Base-by-base conservation (phyloP, 2,113 vertebrate genomes). In the Oncorhynchus nerka region DNA sequence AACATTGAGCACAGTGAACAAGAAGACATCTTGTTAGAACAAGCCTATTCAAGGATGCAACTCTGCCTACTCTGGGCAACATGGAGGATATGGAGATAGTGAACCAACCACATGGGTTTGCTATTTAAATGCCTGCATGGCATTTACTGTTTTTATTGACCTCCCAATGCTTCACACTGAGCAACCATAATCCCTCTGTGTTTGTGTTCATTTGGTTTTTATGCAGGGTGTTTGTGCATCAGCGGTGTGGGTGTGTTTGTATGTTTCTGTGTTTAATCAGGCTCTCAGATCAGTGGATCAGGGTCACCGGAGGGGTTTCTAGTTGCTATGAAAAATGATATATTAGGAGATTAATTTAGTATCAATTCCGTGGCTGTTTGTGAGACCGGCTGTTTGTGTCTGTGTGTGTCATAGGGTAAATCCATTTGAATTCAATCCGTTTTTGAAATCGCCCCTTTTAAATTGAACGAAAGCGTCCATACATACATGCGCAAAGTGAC, bases 241-340 rank as follows among this genome's bases (percentile, higher is more conserved):
- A 2, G 6, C 19, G 2, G 57, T 19, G 57, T 2, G 5, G 3
- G 57, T n/a, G 57, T 61, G 57, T n/a, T 1, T 22, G 16, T 7
- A 22, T 61, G 59, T 61, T 20, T 61, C 5, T 61, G 59, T 70
- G 22, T 62, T 57, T 28, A 75, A 48, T 76, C 20, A 67, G 22
- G 24, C 65, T 67, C 26, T 49, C 6, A 48, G 7, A 45, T 20
- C 12, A 45, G 75, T 71, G 61, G 72, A 75, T 75, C 75, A 75
- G 68, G 75, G 68, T 75, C 71, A 75, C 80, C 61, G 80, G 65
- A 71, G 75, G 80, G 61, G 55, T 72, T n/a, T 32, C 70, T 39
- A 24, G 74, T 73, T 80, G 69, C 70, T 5, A 62, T 76, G 79
- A 73, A 61, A 71, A 75, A 74, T 28, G 71, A 71, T 68, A 68